phyloP scores from a whole-genome alignment of 92 coral and sea anemone species.

The Nematostella vectensis region DNA sequence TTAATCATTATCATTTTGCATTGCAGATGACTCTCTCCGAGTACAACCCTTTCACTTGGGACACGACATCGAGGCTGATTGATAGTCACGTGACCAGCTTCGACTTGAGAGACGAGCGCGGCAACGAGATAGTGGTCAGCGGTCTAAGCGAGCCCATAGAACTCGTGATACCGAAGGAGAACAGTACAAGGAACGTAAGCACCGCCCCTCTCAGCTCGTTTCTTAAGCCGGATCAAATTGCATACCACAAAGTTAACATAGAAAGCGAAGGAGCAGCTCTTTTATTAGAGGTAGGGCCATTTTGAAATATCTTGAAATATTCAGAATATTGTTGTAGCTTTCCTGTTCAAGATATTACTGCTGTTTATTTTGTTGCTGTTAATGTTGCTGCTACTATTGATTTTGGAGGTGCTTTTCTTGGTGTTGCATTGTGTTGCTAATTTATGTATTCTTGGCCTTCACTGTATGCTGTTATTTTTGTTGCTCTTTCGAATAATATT shows the following conservation, averaged over 20 bases:
- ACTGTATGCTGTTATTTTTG: too few species aligned
- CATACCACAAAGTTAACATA: slow-evolving; percentile 36
- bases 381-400: too few species aligned
- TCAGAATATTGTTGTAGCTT: too few species aligned
- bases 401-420: too few species aligned
- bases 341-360: too few species aligned
- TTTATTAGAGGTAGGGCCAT: slow-evolving; percentile 15
- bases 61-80: slow-evolving; percentile 32
- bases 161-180: slow-evolving; percentile 27
- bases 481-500: too few species aligned
- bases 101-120: slow-evolving; percentile 41
- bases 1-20: too few species aligned
- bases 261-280: slow-evolving; percentile 31
- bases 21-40: slow-evolving; percentile 37
- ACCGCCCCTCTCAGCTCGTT: slow-evolving; percentile 19
- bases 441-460: too few species aligned
- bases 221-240: slow-evolving; percentile 48
- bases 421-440: too few species aligned
- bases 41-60: slow-evolving; percentile 75
- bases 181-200: background rate
- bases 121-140: slow-evolving; percentile 19
- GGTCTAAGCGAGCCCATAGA: slow-evolving; percentile 41
- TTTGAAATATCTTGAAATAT: too few species aligned
- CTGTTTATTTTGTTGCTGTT: too few species aligned
- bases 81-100: slow-evolving; percentile 39